A percentile compares a stretch with the other conserved stretches of the same genome.
Evolutionary conservation across 2,888 invertebrate genomes (phyloP).

Genomic region (Iphiclides podalirius): DNA sequence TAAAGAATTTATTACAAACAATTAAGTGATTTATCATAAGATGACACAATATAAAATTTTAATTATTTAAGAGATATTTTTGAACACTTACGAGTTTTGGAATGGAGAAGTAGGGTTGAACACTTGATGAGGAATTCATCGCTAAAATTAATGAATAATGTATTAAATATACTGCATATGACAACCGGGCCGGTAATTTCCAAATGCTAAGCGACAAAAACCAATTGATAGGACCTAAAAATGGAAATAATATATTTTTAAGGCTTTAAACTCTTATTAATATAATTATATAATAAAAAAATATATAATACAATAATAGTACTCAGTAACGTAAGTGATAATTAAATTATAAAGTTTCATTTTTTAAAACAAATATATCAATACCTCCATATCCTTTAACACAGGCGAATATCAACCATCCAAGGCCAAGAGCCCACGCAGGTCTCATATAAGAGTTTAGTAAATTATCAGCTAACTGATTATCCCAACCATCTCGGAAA

Average conservation of each 20-base stretch:
- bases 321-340: too few species aligned
- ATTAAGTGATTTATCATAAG: too few species aligned
- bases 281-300: too few species aligned
- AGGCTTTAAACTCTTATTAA: too few species aligned
- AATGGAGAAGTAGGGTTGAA: conserved; percentile 7
- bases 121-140: conserved; percentile 2
- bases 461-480: conserved; percentile 43
- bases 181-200: conserved; percentile 71
- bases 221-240: conserved; percentile 61
- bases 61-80: too few species aligned
- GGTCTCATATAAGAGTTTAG: conserved; percentile 58
- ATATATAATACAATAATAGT: too few species aligned
- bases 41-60: too few species aligned
- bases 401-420: conserved; percentile 72
- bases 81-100: conserved; percentile 17
- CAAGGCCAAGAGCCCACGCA: conserved; percentile 62
- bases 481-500: conserved; percentile 44
- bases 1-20: too few species aligned
- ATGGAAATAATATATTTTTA: too few species aligned
- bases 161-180: conserved; percentile 77
- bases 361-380: neutral
- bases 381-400: conserved; percentile 66
- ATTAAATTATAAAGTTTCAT: neutral
- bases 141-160: conserved; percentile 48
- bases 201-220: conserved; percentile 68